These are phyloP conservation scores for Helicoverpa armigera DNA, from an alignment of 1,140 invertebrate genomes.

Conservation along the genomic window DNA sequence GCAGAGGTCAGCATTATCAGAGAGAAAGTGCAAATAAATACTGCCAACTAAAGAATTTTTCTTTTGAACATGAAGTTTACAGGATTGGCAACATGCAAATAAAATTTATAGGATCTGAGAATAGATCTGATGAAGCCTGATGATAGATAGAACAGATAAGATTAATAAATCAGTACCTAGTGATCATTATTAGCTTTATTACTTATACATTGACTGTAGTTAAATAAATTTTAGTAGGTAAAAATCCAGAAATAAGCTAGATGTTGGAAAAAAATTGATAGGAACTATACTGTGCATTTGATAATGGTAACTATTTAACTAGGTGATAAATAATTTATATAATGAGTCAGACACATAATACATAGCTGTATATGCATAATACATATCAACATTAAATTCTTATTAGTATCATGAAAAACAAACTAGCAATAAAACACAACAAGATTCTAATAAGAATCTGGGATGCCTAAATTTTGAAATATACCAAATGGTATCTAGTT, in stretches of 20 bases:
- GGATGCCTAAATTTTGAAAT: background rate
- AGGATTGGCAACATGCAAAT: conserved; percentile 23
- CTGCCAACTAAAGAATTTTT: conserved; percentile 45
- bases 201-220: conserved; percentile 8
- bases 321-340: no score
- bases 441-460: conserved; percentile 41
- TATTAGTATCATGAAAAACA: background rate
- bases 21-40: conserved; percentile 51
- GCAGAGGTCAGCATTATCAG: conserved; percentile 56
- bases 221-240: background rate
- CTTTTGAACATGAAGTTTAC: background rate
- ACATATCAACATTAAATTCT: background rate
- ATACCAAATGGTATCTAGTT: conserved; percentile 42
- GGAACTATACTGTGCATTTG: no score
- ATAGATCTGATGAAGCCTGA: no score
- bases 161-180: conserved; percentile 39
- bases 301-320: no score
- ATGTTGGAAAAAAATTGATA: no score
- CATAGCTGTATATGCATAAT: background rate
- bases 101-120: no score
- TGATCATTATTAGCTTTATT: conserved; percentile 33
- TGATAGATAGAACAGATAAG: conserved; percentile 15
- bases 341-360: no score
- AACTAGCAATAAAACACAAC: background rate
- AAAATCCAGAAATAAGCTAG: no score